These are phyloP conservation scores for Toxonevra muliebris DNA, from an alignment of 2,888 invertebrate species.

Conservation along the genomic window DNA sequence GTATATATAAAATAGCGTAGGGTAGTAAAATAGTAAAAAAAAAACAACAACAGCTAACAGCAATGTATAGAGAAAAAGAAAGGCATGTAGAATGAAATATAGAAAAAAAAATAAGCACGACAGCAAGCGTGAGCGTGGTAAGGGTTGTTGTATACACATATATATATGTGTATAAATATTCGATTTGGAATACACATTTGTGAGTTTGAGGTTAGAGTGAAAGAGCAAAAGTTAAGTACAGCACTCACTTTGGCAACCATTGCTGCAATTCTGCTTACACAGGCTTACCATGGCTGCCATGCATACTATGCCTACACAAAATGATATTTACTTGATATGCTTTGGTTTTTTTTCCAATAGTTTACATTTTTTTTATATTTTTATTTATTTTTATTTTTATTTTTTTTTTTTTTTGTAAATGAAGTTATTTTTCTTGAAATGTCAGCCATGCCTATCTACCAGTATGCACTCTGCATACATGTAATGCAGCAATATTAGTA, in stretches of 20 bases:
- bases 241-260: not conserved
- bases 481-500: not conserved
- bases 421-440: constrained; percentile 15
- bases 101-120: too few species aligned
- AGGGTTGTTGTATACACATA: too few species aligned
- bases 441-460: not conserved
- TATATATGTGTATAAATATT: too few species aligned
- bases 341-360: constrained; percentile 12
- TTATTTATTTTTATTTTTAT: constrained; percentile 27
- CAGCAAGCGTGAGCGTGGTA: too few species aligned
- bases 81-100: too few species aligned
- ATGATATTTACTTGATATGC: too few species aligned
- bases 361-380: constrained; percentile 8
- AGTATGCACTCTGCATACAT: not conserved
- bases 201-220: not conserved
- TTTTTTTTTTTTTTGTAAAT: constrained; percentile 18
- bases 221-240: not conserved
- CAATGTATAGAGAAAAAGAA: too few species aligned
- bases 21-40: too few species aligned
- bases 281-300: too few species aligned
- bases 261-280: too few species aligned
- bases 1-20: not conserved
- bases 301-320: too few species aligned
- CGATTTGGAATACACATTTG: not conserved
- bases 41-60: too few species aligned